Evolutionary conservation across 2,888 invertebrate species (phyloP), one percentile per base, ranked within the genome.

Genomic region (Caenorhabditis sinica): DNA sequence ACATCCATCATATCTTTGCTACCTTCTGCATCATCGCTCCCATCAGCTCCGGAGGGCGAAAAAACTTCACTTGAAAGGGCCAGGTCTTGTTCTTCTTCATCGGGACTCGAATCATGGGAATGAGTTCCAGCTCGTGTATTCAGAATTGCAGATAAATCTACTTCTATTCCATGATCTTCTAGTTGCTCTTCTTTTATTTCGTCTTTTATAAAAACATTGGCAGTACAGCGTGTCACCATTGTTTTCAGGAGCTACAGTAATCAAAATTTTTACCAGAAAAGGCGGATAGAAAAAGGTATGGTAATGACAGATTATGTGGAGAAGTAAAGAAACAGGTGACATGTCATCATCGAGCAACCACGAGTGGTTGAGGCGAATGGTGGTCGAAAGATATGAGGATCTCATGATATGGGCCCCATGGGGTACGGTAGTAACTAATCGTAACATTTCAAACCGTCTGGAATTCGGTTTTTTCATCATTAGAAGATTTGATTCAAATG

Each of bases 161-260:
- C 20, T 40, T 63, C 66, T 20, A 66, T 36, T n/a, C 49, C 28
- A 40, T 65, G 58, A 25, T 82, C 75, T 63, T 82, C 79, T 13
- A 83, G 65, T 60, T 79, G 66, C 40, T 82, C 76, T 43, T 76
- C 77, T 72, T 76, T 66, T 8, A 82, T 83, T 28, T 83, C 83
- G n/a, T 83, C 79, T 71, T 79, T 83, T 8, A 83, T 68, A 43
- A 77, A 68, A 60, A 83, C 73, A 53, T 77, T 77, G 69, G 75
- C 82, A 9, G 82, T 75, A 25, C 82, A 82, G 17, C 71, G 71
- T 30, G 82, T 66, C 58, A 72, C 65, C 77, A 77, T 76, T 17
- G 49, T 40, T 28, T 63, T 43, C 40, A 13, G 9, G 51, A 30
- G 61, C 53, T 53, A 51, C 69, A 43, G 60, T 71, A 36, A 25